Evolutionary conservation across 2,113 vertebrate genomes (phyloP).

Genomic region (Himantopus leucocephalus): DNA sequence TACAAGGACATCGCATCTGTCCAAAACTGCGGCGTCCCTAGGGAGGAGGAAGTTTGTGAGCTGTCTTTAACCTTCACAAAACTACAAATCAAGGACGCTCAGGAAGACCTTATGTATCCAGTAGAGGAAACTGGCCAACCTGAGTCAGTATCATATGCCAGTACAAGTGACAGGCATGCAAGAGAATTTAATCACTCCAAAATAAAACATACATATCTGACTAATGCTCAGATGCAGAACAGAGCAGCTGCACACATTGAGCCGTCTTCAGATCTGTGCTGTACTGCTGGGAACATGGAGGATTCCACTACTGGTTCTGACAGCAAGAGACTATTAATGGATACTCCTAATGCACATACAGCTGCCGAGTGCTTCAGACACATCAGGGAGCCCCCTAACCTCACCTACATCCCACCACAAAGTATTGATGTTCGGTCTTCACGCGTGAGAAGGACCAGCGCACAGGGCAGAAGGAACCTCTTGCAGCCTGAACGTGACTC

Average conservation of each 20-base stretch:
- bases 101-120: constrained; percentile 42
- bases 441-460: neutral
- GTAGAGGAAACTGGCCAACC: constrained; percentile 63
- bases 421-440: neutral
- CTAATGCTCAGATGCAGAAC: neutral
- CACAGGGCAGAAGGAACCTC: neutral
- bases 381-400: constrained; percentile 67
- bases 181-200: neutral
- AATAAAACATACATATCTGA: neutral
- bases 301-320: neutral
- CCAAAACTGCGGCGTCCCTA: neutral
- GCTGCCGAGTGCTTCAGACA: neutral
- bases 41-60: neutral
- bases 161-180: neutral
- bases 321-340: neutral
- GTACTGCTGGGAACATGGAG: neutral
- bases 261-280: constrained; percentile 24
- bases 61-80: constrained; percentile 47
- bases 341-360: neutral
- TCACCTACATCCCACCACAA: constrained; percentile 60
- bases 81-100: constrained; percentile 34
- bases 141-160: neutral
- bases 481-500: neutral
- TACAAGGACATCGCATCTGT: neutral
- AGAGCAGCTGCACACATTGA: neutral